These are phyloP conservation scores for Phoxinus dragarum DNA, from an alignment of 2,797 vertebrate species.

Conservation along the genomic window DNA sequence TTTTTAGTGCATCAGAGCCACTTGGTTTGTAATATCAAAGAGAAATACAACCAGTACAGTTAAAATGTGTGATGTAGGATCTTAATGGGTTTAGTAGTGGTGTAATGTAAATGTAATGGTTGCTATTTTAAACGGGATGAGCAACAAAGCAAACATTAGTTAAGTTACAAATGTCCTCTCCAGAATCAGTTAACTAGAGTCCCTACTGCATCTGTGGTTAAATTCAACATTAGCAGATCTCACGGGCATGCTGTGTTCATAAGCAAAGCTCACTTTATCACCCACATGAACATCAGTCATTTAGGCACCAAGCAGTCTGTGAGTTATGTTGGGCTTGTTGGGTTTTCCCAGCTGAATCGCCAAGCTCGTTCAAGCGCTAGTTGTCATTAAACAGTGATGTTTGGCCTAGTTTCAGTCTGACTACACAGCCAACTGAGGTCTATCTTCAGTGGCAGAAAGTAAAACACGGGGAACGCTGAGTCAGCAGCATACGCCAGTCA, in stretches of 20 bases:
- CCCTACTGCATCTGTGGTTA: neutral
- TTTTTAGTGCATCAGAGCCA: neutral
- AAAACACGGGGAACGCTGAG: conserved; percentile 61
- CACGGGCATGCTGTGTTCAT: conserved; percentile 24
- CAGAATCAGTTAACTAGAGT: neutral
- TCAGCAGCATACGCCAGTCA: conserved; percentile 65
- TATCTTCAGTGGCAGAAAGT: conserved; percentile 60
- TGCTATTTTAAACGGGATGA: neutral
- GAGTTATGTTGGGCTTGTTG: neutral
- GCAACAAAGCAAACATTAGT: neutral
- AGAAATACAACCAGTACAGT: neutral
- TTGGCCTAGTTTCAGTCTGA: neutral
- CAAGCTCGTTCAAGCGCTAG: conserved; percentile 13
- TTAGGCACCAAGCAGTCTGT: neutral
- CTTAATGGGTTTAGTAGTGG: neutral
- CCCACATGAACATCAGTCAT: neutral
- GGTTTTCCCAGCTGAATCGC: conserved; percentile 29
- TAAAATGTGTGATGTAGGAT: neutral
- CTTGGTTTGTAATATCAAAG: neutral
- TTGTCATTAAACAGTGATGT: conserved; percentile 30
- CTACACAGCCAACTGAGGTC: conserved; percentile 38
- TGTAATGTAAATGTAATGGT: neutral
- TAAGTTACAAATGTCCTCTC: neutral
- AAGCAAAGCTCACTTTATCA: conserved; percentile 43
- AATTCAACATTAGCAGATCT: conserved; percentile 22